Evolutionary conservation across 37 sponge, comb jelly and placozoan species (phyloP).

Genomic region (Cladorhizidae sp.): DNA sequence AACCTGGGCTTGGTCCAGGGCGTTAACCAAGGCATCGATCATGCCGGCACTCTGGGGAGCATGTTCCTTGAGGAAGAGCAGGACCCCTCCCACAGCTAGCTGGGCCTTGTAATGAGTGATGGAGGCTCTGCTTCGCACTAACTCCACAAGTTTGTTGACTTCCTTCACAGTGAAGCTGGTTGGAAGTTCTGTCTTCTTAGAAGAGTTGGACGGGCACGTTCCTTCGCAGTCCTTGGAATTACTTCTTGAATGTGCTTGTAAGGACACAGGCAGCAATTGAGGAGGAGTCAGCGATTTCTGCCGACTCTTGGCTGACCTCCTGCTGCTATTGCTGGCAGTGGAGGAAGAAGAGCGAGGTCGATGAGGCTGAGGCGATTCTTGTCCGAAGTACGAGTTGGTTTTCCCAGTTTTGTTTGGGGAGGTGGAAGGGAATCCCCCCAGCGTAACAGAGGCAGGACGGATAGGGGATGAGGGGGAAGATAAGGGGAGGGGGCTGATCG

Average conservation of each 20-base stretch:
- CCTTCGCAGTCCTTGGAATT: background rate
- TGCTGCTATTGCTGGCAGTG: background rate
- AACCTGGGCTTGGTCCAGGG: conserved; percentile 67
- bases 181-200: no score
- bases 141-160: conserved; percentile 48
- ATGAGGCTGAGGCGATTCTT: background rate
- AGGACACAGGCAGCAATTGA: background rate
- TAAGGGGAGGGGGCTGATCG: background rate
- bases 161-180: conserved; percentile 22
- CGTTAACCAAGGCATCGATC: conserved; percentile 37
- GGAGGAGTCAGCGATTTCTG: background rate
- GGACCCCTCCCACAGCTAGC: conserved; percentile 37
- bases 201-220: background rate
- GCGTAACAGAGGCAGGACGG: no score
- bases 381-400: no score
- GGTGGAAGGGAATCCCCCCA: no score
- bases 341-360: background rate
- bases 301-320: background rate
- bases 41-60: conserved; percentile 30
- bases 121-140: conserved; percentile 37
- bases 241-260: no score
- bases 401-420: no score
- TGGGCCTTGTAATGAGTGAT: conserved; percentile 41
- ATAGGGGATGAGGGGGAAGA: background rate
- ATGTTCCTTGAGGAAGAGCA: conserved; percentile 31